Percentiles rank a stretch among this genome's conserved stretches.
phyloP scores from a whole-genome alignment of 2,888 invertebrate genomes.

The Melolontha melolontha region DNA sequence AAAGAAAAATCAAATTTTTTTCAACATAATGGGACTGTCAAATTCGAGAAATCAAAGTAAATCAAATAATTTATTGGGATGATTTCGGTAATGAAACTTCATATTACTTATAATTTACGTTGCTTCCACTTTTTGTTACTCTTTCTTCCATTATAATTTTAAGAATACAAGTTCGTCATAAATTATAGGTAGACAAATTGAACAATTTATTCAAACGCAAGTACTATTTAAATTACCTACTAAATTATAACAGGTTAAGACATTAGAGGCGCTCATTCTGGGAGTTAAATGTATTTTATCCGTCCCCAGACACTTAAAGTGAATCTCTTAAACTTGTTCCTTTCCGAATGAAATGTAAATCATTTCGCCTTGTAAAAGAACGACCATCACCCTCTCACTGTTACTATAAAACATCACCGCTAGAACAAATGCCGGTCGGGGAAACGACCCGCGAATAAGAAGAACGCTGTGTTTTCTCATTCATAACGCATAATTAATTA shows the following conservation, averaged over 20 bases:
- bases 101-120: too few relatives aligned
- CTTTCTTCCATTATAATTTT: neutral
- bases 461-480: slow-evolving; percentile 50
- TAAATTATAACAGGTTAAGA: slow-evolving; percentile 21
- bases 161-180: too few relatives aligned
- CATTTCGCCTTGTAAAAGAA: slow-evolving; percentile 46
- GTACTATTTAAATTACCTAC: slow-evolving; percentile 27
- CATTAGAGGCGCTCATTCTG: slow-evolving; percentile 8
- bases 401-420: slow-evolving; percentile 20
- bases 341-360: slow-evolving; percentile 53
- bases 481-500: slow-evolving; percentile 67
- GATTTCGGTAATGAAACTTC: too few relatives aligned
- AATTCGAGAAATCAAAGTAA: too few relatives aligned
- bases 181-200: neutral
- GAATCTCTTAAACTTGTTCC: slow-evolving; percentile 25
- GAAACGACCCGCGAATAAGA: slow-evolving; percentile 36
- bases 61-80: too few relatives aligned
- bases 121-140: too few relatives aligned
- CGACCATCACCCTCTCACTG: slow-evolving; percentile 26
- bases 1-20: too few relatives aligned
- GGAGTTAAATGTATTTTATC: slow-evolving; percentile 32
- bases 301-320: slow-evolving; percentile 31
- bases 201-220: slow-evolving; percentile 17
- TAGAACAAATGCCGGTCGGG: slow-evolving; percentile 11
- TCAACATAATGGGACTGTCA: too few relatives aligned